Percentiles rank a stretch among this genome's conserved stretches.
Evolutionary conservation across 2,797 vertebrate genomes (phyloP).

Genomic region (Oceanodroma leucorhoa): DNA sequence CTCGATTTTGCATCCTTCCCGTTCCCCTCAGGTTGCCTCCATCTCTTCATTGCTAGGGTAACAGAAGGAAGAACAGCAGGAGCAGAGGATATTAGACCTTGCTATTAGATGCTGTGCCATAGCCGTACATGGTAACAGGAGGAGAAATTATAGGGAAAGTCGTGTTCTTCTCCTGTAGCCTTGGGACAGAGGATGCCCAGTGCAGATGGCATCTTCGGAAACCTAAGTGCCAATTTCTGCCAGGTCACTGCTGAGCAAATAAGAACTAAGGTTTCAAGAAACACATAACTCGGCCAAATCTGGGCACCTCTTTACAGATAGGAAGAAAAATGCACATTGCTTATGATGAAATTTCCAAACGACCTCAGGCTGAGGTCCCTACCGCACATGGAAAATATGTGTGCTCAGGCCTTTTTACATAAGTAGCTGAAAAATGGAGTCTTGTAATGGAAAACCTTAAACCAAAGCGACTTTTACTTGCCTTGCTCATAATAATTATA

Average conservation of each 20-base stretch:
- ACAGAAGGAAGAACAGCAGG: constrained; percentile 63
- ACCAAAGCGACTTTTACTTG: not conserved
- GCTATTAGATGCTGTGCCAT: constrained; percentile 48
- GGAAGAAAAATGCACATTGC: not conserved
- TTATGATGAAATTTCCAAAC: not conserved
- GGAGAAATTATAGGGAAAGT: constrained; percentile 44
- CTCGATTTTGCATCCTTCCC: constrained; percentile 30
- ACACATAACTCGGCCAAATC: not conserved
- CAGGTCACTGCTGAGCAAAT: constrained; percentile 13
- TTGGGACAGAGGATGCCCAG: constrained; percentile 38
- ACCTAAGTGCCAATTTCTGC: not conserved
- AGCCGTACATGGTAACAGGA: not conserved
- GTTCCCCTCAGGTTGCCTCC: not conserved
- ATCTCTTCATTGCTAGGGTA: constrained; percentile 11
- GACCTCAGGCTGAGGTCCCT: not conserved
- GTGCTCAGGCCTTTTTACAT: not conserved
- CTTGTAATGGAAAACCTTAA: not conserved
- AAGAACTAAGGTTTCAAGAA: constrained; percentile 30
- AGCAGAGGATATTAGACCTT: constrained; percentile 53
- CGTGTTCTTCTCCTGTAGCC: not conserved
- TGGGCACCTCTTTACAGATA: not conserved
- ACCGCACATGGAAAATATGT: not conserved
- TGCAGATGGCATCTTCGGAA: constrained; percentile 48
- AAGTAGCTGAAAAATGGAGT: not conserved
- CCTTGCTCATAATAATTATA: not conserved